Base-by-base conservation (phyloP, 2,888 invertebrate species). In the Cryptocephalus primarius region DNA sequence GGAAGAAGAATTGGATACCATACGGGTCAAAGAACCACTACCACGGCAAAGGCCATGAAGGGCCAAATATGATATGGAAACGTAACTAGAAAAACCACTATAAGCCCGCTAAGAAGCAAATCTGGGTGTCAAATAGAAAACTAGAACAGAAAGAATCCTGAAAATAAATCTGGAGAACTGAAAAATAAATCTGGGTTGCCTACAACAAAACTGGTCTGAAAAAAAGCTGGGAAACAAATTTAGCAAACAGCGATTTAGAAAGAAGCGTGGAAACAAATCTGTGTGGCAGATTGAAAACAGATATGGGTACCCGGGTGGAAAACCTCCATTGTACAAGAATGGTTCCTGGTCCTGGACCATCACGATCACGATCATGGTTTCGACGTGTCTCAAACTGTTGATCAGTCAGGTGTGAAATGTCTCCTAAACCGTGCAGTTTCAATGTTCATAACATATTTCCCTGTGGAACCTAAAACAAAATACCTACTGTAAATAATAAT, bases 1-100 rank as follows among this genome's bases (percentile, higher is more conserved):
- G 85, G 85, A 84, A 84, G 58, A 80, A 87, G 66, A 69, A 80
- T n/a, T 86, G 80, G 78, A 33, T 43, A 22, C 86, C 87, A 0
- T 85, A 54, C 83, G 86, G 80, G 76, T 87, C 13, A 88, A 89
- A 66, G 79, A 85, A 86, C 57, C 87, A 88, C 63, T 84, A 78
- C 59, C 72, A 86, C 50, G 88, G 88, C 6, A 87, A 84, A 61
- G 88, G 88, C 70, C 80, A 83, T 46, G 80, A 87, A 41, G 88
- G 9, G 85, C 83, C 80, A 84, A 88, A 65, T 87, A 87, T 60
- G 87, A 72, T 86, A 1, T 88, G 88, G 88, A 86, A 88, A 68
- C 82, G 86, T 0, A 69, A 82, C 14, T 88, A 88, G 88, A 87
- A 86, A 60, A 88, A 88, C 62, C 82, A 86, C 58, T 87, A 84